Evolutionary conservation across 2,113 vertebrate species (phyloP), one percentile per base, ranked within the genome.

Genomic region (Hippocampus barbouri): DNA sequence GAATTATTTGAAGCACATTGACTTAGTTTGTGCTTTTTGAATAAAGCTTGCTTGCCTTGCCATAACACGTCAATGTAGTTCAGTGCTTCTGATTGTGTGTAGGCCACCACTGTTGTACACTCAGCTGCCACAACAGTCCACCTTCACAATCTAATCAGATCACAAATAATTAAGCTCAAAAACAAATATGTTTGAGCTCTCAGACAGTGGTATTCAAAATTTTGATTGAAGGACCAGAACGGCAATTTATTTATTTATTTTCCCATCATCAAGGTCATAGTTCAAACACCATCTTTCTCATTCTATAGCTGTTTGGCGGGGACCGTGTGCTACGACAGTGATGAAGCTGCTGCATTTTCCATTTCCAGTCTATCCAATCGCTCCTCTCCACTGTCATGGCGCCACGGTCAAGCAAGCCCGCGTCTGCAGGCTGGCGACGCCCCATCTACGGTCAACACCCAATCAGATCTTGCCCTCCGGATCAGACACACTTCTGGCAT

Each of bases 341-440:
- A 98, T 0, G 96, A 98, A 16, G 94, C 95, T 73, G 96, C 96
- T 49, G 85, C 95, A 0, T 94, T 94, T 76, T 97, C 96, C 0
- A 83, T 97, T 49, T 96, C 95, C 84, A 97, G 95, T 77, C 86
- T 96, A 12, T 98, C 97, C 65, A 98, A 96, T 83, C 95, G 96
- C 77, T 98, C 97, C 0, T 98, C 97, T 0, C 97, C 96, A 0
- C 85, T 98, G 34, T 98, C 96, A 2, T 97, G 97, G 96, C 95
- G 94, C 76, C 95, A 98, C 0, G 96, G 96, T 69, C 96, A 98
- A 82, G 94, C 97, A 8, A 98, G 97, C 79, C 97, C 97, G 0
- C 93, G 97, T 11, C 91, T 98, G 75, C 97, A 98, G 90, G 97
- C 97, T 0, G 97, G 97, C 0, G 97, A 98, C 0, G 96, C 97